A percentile compares a stretch with the other conserved stretches of the same genome.
Conservation (phyloP, 30 jellyfish, hydroid and myxozoan genomes). For the Aurelia sp. region DNA sequence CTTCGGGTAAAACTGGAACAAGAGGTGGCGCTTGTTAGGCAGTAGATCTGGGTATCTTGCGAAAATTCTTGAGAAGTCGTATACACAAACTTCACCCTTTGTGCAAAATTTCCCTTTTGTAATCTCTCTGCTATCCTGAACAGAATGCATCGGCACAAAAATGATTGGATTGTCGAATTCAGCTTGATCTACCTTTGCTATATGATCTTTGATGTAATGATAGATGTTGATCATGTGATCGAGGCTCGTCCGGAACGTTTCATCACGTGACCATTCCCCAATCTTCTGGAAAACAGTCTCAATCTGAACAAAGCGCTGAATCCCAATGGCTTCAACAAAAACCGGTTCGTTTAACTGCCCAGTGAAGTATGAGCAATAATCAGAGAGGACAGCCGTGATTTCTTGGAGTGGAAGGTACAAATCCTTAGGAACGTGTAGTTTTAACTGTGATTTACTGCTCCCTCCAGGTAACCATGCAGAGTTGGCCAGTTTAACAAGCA, state of each 20-base stretch:
- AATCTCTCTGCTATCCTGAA: background rate
- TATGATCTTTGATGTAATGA: conserved; percentile 25
- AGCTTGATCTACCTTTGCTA: conserved; percentile 26
- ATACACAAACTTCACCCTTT: conserved; percentile 72
- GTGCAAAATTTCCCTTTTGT: conserved; percentile 64
- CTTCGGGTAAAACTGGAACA: conserved; percentile 60
- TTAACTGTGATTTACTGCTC: background rate
- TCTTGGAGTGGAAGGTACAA: conserved; percentile 26
- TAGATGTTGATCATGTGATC: conserved; percentile 71
- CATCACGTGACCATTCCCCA: conserved; percentile 67
- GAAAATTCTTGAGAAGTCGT: conserved; percentile 75
- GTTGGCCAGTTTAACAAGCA: conserved; percentile 30
- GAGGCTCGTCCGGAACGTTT: conserved; percentile 62
- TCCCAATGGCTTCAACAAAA: conserved; percentile 57
- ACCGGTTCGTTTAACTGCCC: conserved; percentile 11
- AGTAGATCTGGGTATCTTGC: conserved; percentile 2
- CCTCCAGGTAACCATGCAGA: conserved; percentile 51
- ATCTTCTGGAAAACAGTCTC: conserved; percentile 50
- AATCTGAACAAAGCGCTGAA: conserved; percentile 18
- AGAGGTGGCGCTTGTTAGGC: conserved; percentile 48
- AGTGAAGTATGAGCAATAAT: conserved; percentile 26
- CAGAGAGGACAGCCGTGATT: conserved; percentile 31
- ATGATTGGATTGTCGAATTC: conserved; percentile 58
- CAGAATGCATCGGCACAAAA: conserved; percentile 24
- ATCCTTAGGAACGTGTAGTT: conserved; percentile 48